Evolutionary conservation across 2,113 vertebrate genomes (phyloP).

Genomic region (Onychorhynchus coronatus): DNA sequence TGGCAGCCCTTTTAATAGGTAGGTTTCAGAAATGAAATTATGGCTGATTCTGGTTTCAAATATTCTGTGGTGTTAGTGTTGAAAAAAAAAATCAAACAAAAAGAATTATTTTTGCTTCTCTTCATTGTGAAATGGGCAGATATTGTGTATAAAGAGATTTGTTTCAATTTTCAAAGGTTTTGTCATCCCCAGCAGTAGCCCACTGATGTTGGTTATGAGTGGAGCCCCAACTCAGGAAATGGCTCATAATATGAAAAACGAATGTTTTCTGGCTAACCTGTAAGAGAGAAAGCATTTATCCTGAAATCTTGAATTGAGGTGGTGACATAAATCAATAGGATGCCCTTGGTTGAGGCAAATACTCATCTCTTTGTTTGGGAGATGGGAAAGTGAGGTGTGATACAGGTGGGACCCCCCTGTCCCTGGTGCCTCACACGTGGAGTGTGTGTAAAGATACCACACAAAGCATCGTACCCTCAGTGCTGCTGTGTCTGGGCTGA

Average conservation of each 20-base stretch:
- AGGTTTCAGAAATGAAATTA: neutral
- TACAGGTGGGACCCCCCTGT: neutral
- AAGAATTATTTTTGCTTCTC: neutral
- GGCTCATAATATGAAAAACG: neutral
- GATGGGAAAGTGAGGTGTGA: neutral
- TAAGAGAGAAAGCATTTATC: neutral
- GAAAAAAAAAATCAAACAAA: neutral
- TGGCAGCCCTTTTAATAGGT: neutral
- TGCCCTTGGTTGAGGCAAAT: neutral
- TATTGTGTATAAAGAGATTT: neutral
- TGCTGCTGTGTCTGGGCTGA: neutral
- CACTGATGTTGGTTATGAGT: neutral
- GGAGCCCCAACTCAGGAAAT: neutral
- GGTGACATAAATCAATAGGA: neutral
- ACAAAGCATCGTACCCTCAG: neutral
- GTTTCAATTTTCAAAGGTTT: neutral
- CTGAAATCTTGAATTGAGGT: neutral
- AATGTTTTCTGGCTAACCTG: neutral
- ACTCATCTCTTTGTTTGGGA: neutral
- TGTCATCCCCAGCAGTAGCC: neutral
- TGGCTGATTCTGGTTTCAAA: neutral
- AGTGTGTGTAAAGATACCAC: no score
- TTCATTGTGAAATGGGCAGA: neutral
- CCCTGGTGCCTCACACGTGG: accelerated
- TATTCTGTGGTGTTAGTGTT: neutral